A percentile compares a stretch with the other conserved stretches of the same genome.
These are phyloP conservation scores for Eupithecia subfuscata DNA, from an alignment of 2,888 invertebrate species.

Conservation along the genomic window DNA sequence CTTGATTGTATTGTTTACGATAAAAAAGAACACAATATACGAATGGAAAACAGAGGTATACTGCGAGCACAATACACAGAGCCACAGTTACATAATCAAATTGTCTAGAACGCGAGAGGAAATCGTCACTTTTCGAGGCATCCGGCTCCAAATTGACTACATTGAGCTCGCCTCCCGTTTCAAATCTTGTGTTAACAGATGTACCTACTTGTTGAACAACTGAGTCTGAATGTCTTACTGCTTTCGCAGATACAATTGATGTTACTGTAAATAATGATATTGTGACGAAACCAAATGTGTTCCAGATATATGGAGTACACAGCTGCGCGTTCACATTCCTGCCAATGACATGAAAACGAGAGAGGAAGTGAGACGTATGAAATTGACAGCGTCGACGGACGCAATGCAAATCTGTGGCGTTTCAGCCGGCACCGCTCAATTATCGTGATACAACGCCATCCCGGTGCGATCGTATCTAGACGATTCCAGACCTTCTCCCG, in stretches of 20 bases:
- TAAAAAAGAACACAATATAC: conserved; percentile 31
- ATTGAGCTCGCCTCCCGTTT: conserved; percentile 52
- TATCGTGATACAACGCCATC: conserved; percentile 58
- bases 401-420: conserved; percentile 76
- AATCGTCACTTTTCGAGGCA: conserved; percentile 68
- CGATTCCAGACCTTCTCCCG: conserved; percentile 62
- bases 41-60: conserved; percentile 29
- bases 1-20: conserved; percentile 33
- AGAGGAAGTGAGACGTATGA: conserved; percentile 67
- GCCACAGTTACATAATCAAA: conserved; percentile 38
- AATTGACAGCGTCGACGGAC: conserved; percentile 69
- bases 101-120: conserved; percentile 58
- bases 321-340: conserved; percentile 61
- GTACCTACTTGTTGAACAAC: conserved; percentile 20
- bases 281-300: conserved; percentile 39
- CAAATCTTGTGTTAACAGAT: conserved; percentile 36
- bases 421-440: conserved; percentile 59
- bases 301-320: conserved; percentile 46
- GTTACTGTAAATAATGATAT: neutral
- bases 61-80: conserved; percentile 20
- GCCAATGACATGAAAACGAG: conserved; percentile 60
- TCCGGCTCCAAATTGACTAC: conserved; percentile 68
- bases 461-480: conserved; percentile 45
- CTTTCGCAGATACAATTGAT: conserved; percentile 34
- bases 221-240: neutral